phyloP scores from a whole-genome alignment of 2,797 vertebrate genomes.

The Neosalanx taihuensis region DNA sequence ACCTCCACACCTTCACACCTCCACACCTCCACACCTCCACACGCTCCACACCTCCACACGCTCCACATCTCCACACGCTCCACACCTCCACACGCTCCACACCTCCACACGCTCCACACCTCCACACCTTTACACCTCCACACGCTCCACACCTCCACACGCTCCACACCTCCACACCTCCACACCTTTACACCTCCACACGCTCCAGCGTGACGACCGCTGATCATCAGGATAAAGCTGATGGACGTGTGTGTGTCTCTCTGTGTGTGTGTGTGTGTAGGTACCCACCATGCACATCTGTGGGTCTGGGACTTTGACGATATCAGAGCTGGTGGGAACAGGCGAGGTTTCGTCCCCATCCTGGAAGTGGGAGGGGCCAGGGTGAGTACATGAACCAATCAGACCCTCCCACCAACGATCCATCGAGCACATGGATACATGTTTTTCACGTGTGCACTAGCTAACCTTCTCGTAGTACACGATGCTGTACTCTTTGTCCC shows the following conservation, averaged over 20 bases:
- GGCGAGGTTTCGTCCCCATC: constrained; percentile 89
- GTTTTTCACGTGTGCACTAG: neutral
- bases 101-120: no score
- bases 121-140: no score
- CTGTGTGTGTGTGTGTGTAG: neutral
- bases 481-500: constrained; percentile 92
- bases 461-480: constrained; percentile 99
- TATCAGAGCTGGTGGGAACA: constrained; percentile 87
- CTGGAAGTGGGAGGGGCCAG: constrained; percentile 57
- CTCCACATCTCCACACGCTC: no score
- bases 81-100: no score
- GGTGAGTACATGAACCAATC: constrained; percentile 3
- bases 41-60: no score
- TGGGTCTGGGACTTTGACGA: constrained; percentile 96
- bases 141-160: no score
- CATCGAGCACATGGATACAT: no score
- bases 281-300: constrained; percentile 95
- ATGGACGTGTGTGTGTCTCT: neutral
- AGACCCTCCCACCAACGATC: neutral
- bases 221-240: no score
- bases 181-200: no score
- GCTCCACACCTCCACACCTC: no score
- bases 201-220: neutral
- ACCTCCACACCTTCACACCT: no score
- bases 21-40: no score